Evolutionary conservation across 2,113 vertebrate species (phyloP), one percentile per base, ranked within the genome.

Genomic region (Quiscalus mexicanus): DNA sequence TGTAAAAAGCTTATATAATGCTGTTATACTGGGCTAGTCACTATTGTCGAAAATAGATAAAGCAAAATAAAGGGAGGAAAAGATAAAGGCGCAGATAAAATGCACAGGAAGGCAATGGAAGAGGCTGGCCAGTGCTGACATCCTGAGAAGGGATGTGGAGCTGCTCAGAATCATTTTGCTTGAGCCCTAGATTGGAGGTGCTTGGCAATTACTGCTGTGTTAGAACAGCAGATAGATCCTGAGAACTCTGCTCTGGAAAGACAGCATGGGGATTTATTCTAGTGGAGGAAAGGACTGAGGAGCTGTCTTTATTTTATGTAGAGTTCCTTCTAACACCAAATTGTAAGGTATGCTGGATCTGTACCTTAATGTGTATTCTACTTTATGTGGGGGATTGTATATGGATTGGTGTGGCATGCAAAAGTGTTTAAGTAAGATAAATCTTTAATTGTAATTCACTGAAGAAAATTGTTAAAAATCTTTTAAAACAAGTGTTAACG

Each of bases 1-100:
- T 37, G 80, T 75, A 96, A 96, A 96, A 87, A 91, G 87, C 86
- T 87, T 92, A 84, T 94, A 85, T 87, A 84, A 96, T 94, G 84
- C 90, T 49, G 86, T 81, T 96, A 92, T 85, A 87, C 73, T 80
- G 90, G 93, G 83, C 94, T 80, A 91, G 93, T 92, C 85, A 52
- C 93, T 89, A 67, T 88, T 87, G 96, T 97, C 0, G 9, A 92
- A 87, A 84, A 90, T 24, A 69, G 90, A 68, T 56, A 79, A 87
- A 71, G 84, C 60, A 69, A 90, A 89, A 75, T 89, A 69, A 78
- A 84, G 63, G n/a, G 41, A 94, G 60, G 47, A 67, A 73, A 89
- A 91, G 81, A 93, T 83, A 73, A 75, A 87, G 89, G 35, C 14
- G 7, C 6, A 13, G 76, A 55, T 37, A 16, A 89, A 92, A 77